These are phyloP conservation scores for Danio rerio DNA, from an alignment of 2,113 vertebrate genomes.

Conservation along the genomic window DNA sequence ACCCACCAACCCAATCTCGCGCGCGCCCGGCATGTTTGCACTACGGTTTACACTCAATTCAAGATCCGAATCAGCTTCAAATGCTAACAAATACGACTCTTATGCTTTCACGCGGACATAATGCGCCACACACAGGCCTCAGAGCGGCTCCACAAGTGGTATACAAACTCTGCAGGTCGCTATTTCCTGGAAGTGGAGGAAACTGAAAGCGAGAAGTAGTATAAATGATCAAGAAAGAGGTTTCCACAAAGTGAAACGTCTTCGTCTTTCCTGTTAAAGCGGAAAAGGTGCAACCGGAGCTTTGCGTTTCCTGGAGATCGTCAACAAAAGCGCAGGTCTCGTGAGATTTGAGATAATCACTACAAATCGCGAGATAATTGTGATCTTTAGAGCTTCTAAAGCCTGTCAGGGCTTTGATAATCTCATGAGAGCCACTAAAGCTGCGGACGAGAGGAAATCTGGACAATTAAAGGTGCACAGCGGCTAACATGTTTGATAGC, in stretches of 20 bases:
- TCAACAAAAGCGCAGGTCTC: constrained; percentile 22
- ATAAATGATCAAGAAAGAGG: no score
- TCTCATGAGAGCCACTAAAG: background rate
- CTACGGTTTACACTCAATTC: background rate
- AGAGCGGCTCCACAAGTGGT: constrained; percentile 67
- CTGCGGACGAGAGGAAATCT: background rate
- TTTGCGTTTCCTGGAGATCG: constrained; percentile 14
- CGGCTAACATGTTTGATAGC: background rate
- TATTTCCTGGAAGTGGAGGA: background rate
- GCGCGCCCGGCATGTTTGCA: constrained; percentile 67
- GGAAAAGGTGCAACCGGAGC: background rate
- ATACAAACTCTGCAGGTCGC: constrained; percentile 41
- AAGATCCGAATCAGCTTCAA: background rate
- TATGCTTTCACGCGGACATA: background rate
- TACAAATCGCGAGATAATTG: background rate
- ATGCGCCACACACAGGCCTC: background rate
- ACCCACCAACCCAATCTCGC: constrained; percentile 64
- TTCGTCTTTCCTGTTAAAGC: background rate
- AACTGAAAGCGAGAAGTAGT: constrained; percentile 58
- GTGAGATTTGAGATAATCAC: constrained; percentile 14
- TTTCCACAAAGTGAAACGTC: no score
- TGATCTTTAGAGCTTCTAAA: background rate
- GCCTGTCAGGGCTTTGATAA: background rate
- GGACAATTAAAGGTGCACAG: background rate
- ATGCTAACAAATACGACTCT: background rate